Conservation (phyloP, 1,140 invertebrate genomes). For the Cyclina sinensis region DNA sequence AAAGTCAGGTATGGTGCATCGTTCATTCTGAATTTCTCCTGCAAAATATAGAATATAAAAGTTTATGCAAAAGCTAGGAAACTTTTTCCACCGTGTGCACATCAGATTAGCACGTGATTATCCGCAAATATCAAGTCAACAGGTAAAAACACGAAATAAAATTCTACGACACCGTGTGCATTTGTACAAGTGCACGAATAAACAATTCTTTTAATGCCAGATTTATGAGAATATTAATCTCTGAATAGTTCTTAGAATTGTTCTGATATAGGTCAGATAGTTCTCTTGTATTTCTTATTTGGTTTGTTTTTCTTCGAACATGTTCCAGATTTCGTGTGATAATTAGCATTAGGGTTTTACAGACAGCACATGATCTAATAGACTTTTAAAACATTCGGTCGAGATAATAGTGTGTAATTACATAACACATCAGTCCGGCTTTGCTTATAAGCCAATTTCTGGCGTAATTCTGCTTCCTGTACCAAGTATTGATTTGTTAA, state of each 20-base stretch:
- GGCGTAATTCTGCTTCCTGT: slow-evolving; percentile 2
- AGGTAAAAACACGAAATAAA: too few relatives aligned
- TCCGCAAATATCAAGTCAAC: too few relatives aligned
- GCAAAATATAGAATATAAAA: too few relatives aligned
- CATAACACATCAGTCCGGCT: not conserved
- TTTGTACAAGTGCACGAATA: too few relatives aligned
- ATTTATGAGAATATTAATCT: not conserved
- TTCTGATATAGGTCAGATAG: not conserved
- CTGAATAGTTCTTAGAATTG: not conserved
- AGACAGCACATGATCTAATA: not conserved
- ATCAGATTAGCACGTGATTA: not conserved
- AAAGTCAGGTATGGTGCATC: too few relatives aligned
- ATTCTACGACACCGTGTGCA: too few relatives aligned
- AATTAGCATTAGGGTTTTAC: slow-evolving; percentile 21
- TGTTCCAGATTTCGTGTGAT: slow-evolving; percentile 28
- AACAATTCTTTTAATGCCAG: not conserved
- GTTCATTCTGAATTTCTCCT: too few relatives aligned
- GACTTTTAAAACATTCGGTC: not conserved
- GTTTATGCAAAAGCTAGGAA: too few relatives aligned
- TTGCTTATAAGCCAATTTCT: slow-evolving; percentile 31
- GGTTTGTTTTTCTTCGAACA: slow-evolving; percentile 17
- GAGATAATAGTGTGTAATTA: not conserved
- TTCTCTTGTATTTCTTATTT: slow-evolving; percentile 7
- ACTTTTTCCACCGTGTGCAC: too few relatives aligned
- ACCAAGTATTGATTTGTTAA: too few relatives aligned